phyloP scores from a whole-genome alignment of 2,797 vertebrate species.

The Mormyrus hasselquistii region DNA sequence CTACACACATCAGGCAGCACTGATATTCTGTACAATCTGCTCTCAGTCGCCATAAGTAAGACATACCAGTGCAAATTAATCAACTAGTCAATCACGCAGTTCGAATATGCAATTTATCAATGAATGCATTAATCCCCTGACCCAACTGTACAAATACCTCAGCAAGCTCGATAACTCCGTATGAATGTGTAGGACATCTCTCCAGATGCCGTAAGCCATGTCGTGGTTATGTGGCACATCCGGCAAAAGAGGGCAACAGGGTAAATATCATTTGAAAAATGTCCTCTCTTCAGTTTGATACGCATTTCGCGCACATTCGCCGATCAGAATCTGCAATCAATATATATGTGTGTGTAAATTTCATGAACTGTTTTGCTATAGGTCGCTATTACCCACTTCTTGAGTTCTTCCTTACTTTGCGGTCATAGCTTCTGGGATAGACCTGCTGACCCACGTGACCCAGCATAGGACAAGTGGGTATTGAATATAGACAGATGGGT shows the following conservation, averaged over 20 bases:
- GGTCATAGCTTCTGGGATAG: background rate
- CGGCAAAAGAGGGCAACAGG: slow-evolving; percentile 17
- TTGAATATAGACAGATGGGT: background rate
- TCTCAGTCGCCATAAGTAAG: background rate
- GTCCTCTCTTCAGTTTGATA: background rate
- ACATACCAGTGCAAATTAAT: background rate
- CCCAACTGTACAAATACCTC: background rate
- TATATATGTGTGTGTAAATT: background rate
- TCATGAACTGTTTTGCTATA: background rate
- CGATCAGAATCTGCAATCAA: background rate
- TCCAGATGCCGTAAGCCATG: background rate
- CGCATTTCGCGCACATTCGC: background rate
- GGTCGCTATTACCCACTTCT: background rate
- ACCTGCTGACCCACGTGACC: background rate
- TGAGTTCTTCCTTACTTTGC: background rate
- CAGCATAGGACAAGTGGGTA: background rate
- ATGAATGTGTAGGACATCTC: background rate
- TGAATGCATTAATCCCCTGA: background rate
- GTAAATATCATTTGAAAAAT: background rate
- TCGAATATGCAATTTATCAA: background rate
- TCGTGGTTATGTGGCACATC: background rate
- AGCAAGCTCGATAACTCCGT: background rate
- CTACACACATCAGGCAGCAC: background rate
- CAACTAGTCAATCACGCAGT: background rate
- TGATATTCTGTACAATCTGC: background rate